Evolutionary conservation across 2,797 vertebrate genomes (phyloP), one percentile per base, ranked within the genome.

Genomic region (Bufotes viridis): DNA sequence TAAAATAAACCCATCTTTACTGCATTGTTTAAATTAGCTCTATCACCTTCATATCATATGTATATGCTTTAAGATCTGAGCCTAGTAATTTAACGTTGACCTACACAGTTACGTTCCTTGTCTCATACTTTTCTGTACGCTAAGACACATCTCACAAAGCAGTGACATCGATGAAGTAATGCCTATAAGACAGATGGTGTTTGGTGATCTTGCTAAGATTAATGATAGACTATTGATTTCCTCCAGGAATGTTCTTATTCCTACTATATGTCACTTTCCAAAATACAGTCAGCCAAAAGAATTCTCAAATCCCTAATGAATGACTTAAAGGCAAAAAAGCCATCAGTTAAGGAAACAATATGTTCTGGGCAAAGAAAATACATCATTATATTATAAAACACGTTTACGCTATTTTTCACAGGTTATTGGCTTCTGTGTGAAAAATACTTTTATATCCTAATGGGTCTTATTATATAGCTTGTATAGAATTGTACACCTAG

Each of bases 151-250:
- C 34, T 87, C 81, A 78, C 15, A 26, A 22, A 57, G 42, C 51
- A 78, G 65, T 69, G 61, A 83, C 69, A 82, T 55, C 24, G 57
- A 67, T 78, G 53, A 65, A 76, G 80, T 57, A 83, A 70, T 58
- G n/a, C 22, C 87, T 76, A n/a, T 67, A 84, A 84, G 72, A 88
- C 57, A 84, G 75, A 84, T 88, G 75, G 81, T 58, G 63, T 58
- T 42, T 78, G 60, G 24, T 70, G 74, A 78, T 80, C 55, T 74
- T 60, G 53, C 63, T 18, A n/a, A 79, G 63, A 88, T 49, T 79
- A 87, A 87, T 87, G 29, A 84, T 63, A 84, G n/a, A 87, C 26
- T 84, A 88, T 84, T 88, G 75, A 84, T 84, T 69, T 75, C 20
- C 58, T 49, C 53, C 81, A 84, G 49, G 24, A 78, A 78, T 51